These are phyloP conservation scores for Pseudocheirus occidentalis DNA, from an alignment of 2,797 vertebrate species.

Conservation along the genomic window DNA sequence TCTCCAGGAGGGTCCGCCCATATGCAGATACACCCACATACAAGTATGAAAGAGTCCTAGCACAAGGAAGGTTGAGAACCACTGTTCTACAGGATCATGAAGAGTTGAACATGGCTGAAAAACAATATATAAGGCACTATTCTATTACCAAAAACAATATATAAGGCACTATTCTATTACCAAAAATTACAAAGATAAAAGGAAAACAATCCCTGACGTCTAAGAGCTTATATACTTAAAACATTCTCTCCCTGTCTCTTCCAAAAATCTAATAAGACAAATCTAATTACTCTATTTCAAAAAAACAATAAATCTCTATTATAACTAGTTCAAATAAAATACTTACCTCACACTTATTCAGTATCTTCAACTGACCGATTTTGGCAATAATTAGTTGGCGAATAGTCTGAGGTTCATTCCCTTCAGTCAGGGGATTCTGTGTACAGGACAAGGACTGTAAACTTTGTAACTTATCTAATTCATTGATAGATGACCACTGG, in stretches of 20 bases:
- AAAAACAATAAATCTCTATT: neutral
- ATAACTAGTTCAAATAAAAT: neutral
- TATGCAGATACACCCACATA: no score
- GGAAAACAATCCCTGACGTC: neutral
- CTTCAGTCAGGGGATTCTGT: conserved; percentile 87
- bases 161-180: neutral
- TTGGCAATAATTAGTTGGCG: conserved; percentile 92
- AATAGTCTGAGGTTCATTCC: conserved; percentile 84
- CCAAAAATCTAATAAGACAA: neutral
- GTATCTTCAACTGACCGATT: conserved; percentile 85
- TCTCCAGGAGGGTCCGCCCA: no score
- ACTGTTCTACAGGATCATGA: no score
- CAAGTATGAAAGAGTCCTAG: no score
- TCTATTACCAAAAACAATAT: neutral
- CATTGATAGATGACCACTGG: conserved; percentile 93
- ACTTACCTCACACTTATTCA: conserved; percentile 88
- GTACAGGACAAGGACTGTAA: conserved; percentile 87
- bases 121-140: neutral
- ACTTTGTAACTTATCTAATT: conserved; percentile 89
- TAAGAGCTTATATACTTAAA: neutral
- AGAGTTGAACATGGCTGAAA: no score
- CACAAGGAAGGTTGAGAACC: no score
- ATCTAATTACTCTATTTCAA: neutral
- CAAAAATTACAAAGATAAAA: neutral
- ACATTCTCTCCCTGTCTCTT: neutral